phyloP scores from a whole-genome alignment of 2,113 vertebrate species.

The Labrus mixtus region DNA sequence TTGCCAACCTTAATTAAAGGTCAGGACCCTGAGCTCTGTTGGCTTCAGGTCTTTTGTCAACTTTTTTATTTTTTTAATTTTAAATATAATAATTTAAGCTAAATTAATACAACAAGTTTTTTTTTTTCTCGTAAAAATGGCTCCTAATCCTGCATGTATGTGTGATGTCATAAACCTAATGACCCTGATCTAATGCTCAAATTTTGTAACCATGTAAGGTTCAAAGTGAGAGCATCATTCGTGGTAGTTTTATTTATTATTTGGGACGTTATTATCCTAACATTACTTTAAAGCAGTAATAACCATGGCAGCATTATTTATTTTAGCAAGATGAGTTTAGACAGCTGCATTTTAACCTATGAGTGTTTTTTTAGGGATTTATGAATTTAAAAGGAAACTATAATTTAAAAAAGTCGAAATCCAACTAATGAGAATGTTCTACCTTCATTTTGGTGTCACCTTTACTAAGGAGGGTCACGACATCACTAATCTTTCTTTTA shows the following conservation, averaged over 20 bases:
- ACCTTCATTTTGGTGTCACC: no score
- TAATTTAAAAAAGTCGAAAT: neutral
- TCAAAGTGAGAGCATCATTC: neutral
- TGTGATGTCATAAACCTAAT: no score
- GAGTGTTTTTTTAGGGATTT: no score
- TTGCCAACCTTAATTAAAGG: neutral
- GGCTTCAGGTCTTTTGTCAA: neutral
- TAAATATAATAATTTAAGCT: neutral
- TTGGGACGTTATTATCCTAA: neutral
- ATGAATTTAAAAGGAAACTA: neutral
- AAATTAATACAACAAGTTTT: neutral
- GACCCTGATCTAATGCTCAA: no score
- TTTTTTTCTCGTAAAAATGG: no score
- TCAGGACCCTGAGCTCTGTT: neutral
- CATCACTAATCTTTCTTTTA: neutral
- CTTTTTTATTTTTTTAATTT: no score
- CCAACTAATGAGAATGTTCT: neutral
- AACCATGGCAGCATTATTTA: neutral
- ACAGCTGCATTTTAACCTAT: no score
- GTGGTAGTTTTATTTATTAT: neutral
- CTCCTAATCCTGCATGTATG: no score
- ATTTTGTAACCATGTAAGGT: no score
- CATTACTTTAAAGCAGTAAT: neutral
- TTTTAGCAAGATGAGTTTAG: no score
- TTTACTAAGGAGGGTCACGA: neutral